Base-by-base conservation (phyloP, 2,888 invertebrate genomes). In the Helicoverpa assulta region DNA sequence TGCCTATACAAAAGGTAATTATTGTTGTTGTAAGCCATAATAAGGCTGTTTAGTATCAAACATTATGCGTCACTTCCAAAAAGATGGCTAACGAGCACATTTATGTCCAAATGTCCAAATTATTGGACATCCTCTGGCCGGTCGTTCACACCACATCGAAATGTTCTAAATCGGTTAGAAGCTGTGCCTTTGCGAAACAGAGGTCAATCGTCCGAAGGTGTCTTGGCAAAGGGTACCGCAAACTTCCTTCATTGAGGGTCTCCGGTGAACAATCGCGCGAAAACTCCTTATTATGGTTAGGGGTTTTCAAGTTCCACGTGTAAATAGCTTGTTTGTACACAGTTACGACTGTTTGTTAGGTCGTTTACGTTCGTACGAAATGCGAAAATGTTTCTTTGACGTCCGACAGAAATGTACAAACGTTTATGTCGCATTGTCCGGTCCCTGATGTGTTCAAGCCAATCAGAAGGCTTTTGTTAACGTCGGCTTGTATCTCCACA, bases 391-490 rank as follows among this genome's bases (percentile, higher is more conserved):
- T 88, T 89, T 88, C 88, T 89, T 90, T 87, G 87, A 89, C 82
- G 87, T 82, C 81, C 80, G 83, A 83, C 86, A 89, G 89, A 88
- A 90, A 87, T 87, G 89, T 87, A 88, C 88, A 90, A 91, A 89
- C 88, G 81, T 93, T 94, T 94, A 94, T 94, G 93, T 90, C 73
- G 90, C 87, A 94, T 94, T 94, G 94, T 94, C 86, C 88, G 74
- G 71, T 66, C 69, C 76, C 67, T 84, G 86, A 86, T 87, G 86
- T 87, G 89, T 88, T 86, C 86, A 80, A 87, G 86, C 88, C 91
- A 91, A 91, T 92, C 92, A 90, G 80, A 69, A 78, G 70, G 76
- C 85, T 85, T 86, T 89, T 88, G 88, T 87, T 81, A 73, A 80
- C 81, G 86, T 86, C 90, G 91, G 88, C 88, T 76, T 83, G 73